Conservation (phyloP, 2,113 vertebrate species). For the Leptobrachium ailaonicum region DNA sequence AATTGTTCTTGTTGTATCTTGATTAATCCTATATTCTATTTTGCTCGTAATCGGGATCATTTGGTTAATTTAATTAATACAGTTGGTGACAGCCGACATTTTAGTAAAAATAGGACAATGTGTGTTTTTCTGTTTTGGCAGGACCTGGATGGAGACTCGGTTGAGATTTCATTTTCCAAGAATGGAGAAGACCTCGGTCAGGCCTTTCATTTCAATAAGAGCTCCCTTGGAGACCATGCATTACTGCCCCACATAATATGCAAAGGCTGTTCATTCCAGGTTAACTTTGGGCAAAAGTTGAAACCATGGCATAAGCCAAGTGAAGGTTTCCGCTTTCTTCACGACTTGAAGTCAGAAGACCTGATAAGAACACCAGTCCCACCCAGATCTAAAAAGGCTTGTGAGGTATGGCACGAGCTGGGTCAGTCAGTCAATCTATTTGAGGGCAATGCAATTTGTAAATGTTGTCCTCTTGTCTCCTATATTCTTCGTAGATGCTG, state of each 20-base stretch:
- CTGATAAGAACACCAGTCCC: slow-evolving; percentile 59
- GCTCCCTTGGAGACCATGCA: slow-evolving; percentile 61
- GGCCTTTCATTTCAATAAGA: slow-evolving; percentile 71
- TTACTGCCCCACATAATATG: slow-evolving; percentile 84
- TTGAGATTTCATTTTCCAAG: slow-evolving; percentile 80
- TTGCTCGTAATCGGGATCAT: too few species aligned
- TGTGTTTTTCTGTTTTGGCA: slow-evolving; percentile 51
- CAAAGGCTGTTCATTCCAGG: slow-evolving; percentile 73
- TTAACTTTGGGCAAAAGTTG: slow-evolving; percentile 74
- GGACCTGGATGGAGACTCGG: slow-evolving; percentile 66
- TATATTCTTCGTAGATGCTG: slow-evolving; percentile 68
- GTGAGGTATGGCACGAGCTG: slow-evolving; percentile 68
- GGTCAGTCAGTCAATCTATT: too few species aligned
- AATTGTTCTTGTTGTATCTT: too few species aligned
- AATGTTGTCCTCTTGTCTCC: neutral
- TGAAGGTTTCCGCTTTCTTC: slow-evolving; percentile 68
- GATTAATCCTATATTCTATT: too few species aligned
- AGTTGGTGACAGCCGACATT: too few species aligned
- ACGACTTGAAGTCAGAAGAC: slow-evolving; percentile 62
- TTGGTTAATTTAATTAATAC: too few species aligned
- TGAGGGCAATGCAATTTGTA: too few species aligned
- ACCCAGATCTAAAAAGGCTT: slow-evolving; percentile 67
- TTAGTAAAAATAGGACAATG: too few species aligned
- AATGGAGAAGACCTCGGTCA: slow-evolving; percentile 76
- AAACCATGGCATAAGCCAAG: slow-evolving; percentile 72